These are phyloP conservation scores for Rhodophaea formosa DNA, from an alignment of 2,888 invertebrate species.

Conservation along the genomic window DNA sequence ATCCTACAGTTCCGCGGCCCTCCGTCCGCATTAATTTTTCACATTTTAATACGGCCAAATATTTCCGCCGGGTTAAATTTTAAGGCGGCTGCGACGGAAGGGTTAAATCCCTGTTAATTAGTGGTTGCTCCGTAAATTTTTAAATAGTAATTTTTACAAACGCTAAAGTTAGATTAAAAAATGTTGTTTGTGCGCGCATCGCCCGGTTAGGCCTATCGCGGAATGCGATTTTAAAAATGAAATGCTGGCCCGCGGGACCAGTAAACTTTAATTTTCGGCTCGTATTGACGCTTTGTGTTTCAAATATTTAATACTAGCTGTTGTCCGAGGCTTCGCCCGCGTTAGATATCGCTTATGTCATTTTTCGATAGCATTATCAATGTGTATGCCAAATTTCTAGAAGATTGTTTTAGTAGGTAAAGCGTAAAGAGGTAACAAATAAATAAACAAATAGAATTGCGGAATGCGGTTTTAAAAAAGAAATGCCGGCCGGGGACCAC, in stretches of 20 bases:
- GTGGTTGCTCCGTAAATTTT: constrained; percentile 73
- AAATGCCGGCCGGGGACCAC: constrained; percentile 72
- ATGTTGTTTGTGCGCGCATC: constrained; percentile 59
- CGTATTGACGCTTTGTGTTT: constrained; percentile 64
- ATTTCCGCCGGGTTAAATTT: constrained; percentile 77
- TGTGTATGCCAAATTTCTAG: constrained; percentile 31
- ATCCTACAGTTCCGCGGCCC: background rate
- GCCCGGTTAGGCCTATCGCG: constrained; percentile 72
- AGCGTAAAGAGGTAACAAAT: too few species aligned
- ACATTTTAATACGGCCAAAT: constrained; percentile 81
- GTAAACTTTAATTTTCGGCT: constrained; percentile 71
- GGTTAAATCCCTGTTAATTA: constrained; percentile 81
- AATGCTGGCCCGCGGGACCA: constrained; percentile 71
- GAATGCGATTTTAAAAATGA: constrained; percentile 77
- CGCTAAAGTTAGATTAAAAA: constrained; percentile 81
- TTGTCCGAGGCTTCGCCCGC: too few species aligned
- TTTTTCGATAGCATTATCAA: too few species aligned
- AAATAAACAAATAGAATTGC: too few species aligned
- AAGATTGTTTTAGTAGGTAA: background rate
- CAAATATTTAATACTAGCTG: constrained; percentile 71
- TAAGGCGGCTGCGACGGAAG: constrained; percentile 75
- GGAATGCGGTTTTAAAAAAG: constrained; percentile 76
- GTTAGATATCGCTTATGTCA: too few species aligned
- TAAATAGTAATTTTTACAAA: constrained; percentile 82
- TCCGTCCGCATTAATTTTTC: constrained; percentile 69